These are phyloP conservation scores for Gymnocephalus cernua DNA, from an alignment of 2,113 vertebrate genomes.

Conservation along the genomic window DNA sequence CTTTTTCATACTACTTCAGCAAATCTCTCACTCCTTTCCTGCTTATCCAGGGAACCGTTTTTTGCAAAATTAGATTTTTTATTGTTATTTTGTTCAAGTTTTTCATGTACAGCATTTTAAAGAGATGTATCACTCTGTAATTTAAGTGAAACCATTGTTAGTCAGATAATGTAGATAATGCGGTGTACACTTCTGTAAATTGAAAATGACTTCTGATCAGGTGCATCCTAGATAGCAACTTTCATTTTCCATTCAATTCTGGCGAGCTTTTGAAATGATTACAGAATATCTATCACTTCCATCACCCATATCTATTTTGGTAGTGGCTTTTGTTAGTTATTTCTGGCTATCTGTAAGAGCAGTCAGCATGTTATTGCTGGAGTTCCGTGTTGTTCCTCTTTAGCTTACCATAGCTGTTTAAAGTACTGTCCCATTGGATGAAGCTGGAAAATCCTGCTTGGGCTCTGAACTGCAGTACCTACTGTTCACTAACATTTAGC, in stretches of 20 bases:
- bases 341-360: background rate
- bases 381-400: conserved; percentile 15
- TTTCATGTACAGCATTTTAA: background rate
- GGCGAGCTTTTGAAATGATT: background rate
- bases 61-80: background rate
- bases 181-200: background rate
- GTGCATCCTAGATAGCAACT: background rate
- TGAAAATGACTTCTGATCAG: background rate
- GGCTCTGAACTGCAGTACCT: conserved; percentile 60
- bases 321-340: background rate
- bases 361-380: background rate
- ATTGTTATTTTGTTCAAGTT: background rate
- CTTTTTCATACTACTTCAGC: background rate
- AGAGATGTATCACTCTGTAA: background rate
- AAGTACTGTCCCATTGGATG: conserved; percentile 37
- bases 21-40: background rate
- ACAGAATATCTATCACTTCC: background rate
- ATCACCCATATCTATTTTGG: background rate
- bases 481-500: conserved; percentile 83
- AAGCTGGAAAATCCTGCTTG: conserved; percentile 42
- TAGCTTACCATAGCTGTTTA: conserved; percentile 18
- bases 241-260: background rate
- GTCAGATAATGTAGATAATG: background rate
- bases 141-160: background rate
- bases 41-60: background rate